Evolutionary conservation across 2,888 invertebrate genomes (phyloP).

Genomic region (Anoplius nigerrimus): DNA sequence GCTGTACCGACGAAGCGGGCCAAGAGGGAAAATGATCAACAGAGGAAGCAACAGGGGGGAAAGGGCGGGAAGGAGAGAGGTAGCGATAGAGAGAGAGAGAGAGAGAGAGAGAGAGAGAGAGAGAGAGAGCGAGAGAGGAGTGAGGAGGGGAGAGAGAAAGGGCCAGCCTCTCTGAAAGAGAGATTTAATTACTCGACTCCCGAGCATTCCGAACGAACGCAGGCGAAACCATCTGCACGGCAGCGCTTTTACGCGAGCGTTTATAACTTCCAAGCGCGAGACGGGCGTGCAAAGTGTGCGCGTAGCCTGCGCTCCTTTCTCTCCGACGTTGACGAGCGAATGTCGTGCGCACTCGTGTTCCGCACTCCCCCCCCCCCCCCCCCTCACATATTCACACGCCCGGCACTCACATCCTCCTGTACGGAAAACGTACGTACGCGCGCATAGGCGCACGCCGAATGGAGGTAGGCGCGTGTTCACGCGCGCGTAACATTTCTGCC

Average conservation of each 20-base stretch:
- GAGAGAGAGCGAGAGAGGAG: background rate
- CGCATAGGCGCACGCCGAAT: too few relatives aligned
- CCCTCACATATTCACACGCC: too few relatives aligned
- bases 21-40: slow-evolving; percentile 6
- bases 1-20: background rate
- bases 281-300: background rate
- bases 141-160: slow-evolving; percentile 8
- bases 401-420: too few relatives aligned
- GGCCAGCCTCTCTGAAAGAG: slow-evolving; percentile 33
- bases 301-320: background rate
- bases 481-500: too few relatives aligned
- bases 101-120: slow-evolving; percentile 2
- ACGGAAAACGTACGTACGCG: too few relatives aligned
- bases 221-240: slow-evolving; percentile 1
- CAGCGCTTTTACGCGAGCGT: slow-evolving; percentile 17
- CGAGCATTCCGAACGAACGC: slow-evolving; percentile 24
- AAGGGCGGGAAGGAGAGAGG: slow-evolving; percentile 9
- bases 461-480: too few relatives aligned
- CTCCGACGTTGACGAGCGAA: background rate
- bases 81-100: background rate
- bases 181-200: slow-evolving; percentile 51
- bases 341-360: background rate
- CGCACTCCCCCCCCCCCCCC: too few relatives aligned
- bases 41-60: background rate
- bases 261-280: slow-evolving; percentile 8